Conservation (phyloP, 2,888 invertebrate species). For the Leptarthrus brevirostris region DNA sequence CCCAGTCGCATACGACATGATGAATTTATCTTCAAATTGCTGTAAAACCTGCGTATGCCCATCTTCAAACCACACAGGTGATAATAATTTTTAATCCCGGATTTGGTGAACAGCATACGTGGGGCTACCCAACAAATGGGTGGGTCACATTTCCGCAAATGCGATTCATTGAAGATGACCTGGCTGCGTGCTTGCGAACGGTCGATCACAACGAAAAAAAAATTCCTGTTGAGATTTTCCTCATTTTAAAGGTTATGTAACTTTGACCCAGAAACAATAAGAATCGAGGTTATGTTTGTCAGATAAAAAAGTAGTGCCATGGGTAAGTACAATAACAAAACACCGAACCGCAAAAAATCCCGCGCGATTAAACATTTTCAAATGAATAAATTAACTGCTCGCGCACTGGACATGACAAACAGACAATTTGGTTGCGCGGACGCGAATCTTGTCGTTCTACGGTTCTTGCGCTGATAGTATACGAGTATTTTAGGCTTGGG, state of each 20-base stretch:
- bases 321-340: background rate
- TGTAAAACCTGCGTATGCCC: background rate
- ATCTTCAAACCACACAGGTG: background rate
- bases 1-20: background rate
- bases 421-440: slow-evolving; percentile 18
- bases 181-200: background rate
- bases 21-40: background rate
- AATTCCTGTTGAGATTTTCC: background rate
- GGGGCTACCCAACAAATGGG: background rate
- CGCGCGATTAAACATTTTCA: slow-evolving; percentile 18
- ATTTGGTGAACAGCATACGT: background rate
- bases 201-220: background rate
- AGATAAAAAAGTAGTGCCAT: background rate
- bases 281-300: background rate
- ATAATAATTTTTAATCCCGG: slow-evolving; percentile 1
- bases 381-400: slow-evolving; percentile 44
- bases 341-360: background rate
- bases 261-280: slow-evolving; percentile 29
- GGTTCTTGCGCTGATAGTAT: background rate
- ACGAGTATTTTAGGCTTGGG: background rate
- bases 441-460: background rate
- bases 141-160: background rate
- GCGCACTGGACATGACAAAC: slow-evolving; percentile 34
- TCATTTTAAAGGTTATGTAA: slow-evolving; percentile 40
- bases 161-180: background rate